phyloP scores from a whole-genome alignment of 2,797 vertebrate genomes.

The Sphenodon punctatus region DNA sequence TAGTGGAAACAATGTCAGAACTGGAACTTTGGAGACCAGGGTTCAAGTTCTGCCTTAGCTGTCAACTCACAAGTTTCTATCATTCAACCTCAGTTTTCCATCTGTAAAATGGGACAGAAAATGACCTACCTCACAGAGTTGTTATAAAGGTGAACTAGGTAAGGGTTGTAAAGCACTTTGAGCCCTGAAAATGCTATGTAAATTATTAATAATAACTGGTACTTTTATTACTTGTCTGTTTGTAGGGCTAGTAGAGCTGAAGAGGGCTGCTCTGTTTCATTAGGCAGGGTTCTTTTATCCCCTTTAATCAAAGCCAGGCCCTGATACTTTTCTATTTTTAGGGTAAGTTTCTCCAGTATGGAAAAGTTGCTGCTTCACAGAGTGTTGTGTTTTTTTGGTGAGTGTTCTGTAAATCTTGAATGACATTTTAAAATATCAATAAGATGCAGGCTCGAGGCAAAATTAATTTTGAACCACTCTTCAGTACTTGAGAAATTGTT shows the following conservation, averaged over 20 bases:
- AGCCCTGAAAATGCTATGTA: too few species aligned
- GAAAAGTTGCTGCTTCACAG: slow-evolving; percentile 7
- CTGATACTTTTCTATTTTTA: slow-evolving; percentile 1
- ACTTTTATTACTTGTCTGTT: background rate
- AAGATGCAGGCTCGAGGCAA: slow-evolving; percentile 65
- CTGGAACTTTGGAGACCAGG: too few species aligned
- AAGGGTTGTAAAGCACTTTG: too few species aligned
- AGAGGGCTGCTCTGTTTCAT: too few species aligned
- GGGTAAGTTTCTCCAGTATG: slow-evolving; percentile 13
- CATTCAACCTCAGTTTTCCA: too few species aligned
- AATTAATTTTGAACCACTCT: slow-evolving; percentile 56
- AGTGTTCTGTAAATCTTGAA: slow-evolving; percentile 53
- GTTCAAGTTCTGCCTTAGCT: too few species aligned
- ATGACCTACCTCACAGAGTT: too few species aligned
- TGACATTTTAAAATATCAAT: slow-evolving; percentile 76
- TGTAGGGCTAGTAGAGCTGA: background rate
- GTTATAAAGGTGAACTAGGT: too few species aligned
- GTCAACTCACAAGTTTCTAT: too few species aligned
- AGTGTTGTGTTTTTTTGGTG: slow-evolving; percentile 1
- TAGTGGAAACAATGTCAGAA: too few species aligned
- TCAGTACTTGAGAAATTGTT: slow-evolving; percentile 34
- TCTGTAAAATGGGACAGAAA: too few species aligned
- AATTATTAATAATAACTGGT: too few species aligned
- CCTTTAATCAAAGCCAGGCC: background rate
- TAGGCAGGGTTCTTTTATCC: background rate